Evolutionary conservation across 2,888 invertebrate genomes (phyloP).

Genomic region (Stenolophus ochropezus): DNA sequence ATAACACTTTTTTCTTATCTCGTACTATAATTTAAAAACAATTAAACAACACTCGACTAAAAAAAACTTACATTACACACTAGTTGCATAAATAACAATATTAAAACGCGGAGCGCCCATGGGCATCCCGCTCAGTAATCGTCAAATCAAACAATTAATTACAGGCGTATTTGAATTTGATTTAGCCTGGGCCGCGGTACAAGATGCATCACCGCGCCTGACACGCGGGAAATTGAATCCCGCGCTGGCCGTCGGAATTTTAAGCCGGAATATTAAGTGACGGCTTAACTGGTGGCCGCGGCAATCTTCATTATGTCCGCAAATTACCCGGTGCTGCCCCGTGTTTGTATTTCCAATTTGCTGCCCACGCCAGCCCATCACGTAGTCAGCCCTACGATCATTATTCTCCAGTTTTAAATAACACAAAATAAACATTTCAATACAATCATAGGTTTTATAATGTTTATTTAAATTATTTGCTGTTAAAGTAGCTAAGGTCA

Average conservation of each 20-base stretch:
- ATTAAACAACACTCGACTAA: too few relatives aligned
- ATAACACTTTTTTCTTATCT: too few relatives aligned
- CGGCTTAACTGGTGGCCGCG: conserved; percentile 64
- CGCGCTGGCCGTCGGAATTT: conserved; percentile 61
- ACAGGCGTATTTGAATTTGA: conserved; percentile 60
- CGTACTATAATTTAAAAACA: too few relatives aligned
- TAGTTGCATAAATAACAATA: too few relatives aligned
- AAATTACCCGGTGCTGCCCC: conserved; percentile 61
- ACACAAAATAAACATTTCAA: too few relatives aligned
- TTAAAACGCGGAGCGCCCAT: too few relatives aligned
- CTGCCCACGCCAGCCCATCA: conserved; percentile 35
- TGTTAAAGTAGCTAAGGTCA: too few relatives aligned
- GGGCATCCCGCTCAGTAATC: conserved; percentile 61
- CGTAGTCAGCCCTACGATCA: too few relatives aligned
- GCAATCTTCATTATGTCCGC: conserved; percentile 61
- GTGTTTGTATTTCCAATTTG: conserved; percentile 59
- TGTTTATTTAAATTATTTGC: too few relatives aligned
- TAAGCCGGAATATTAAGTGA: conserved; percentile 62
- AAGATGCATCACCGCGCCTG: conserved; percentile 65
- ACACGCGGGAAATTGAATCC: conserved; percentile 66
- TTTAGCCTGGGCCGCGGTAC: conserved; percentile 58
- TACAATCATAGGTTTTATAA: too few relatives aligned
- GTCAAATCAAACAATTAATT: conserved; percentile 63
- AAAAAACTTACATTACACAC: too few relatives aligned
- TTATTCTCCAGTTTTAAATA: too few relatives aligned